Percentiles rank a stretch among this genome's conserved stretches.
phyloP scores from a whole-genome alignment of 1,140 invertebrate species.

The Ceratosolen fusciceps region DNA sequence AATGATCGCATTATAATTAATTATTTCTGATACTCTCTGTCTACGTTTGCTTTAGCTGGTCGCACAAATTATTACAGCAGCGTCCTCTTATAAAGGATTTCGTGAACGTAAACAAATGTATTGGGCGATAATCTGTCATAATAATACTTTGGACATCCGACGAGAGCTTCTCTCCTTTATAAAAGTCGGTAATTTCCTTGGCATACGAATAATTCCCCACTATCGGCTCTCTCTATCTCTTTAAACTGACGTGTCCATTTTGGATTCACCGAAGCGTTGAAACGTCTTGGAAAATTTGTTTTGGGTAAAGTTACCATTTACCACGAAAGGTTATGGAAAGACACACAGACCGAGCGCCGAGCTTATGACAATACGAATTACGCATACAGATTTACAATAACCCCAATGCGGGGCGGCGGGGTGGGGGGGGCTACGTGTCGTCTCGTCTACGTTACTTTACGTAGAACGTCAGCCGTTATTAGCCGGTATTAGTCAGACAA shows the following conservation, averaged over 20 bases:
- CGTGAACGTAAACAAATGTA: background rate
- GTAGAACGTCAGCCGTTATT: no score
- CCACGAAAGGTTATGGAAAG: background rate
- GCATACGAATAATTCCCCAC: no score
- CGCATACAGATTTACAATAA: background rate
- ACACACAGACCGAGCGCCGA: no score
- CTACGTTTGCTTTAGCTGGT: background rate
- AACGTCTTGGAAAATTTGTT: background rate
- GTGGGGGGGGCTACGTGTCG: no score
- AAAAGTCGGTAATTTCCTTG: background rate
- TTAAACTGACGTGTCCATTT: slow-evolving; percentile 40
- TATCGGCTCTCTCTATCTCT: no score
- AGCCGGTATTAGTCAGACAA: no score
- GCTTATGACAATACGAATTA: background rate
- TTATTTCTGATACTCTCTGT: background rate
- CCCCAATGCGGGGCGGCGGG: no score
- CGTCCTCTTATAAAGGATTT: no score
- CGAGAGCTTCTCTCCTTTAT: no score
- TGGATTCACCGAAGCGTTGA: slow-evolving; percentile 8
- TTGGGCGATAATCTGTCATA: background rate
- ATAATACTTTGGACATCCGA: background rate
- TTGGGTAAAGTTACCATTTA: slow-evolving; percentile 22
- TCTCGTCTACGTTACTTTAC: no score
- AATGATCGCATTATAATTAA: slow-evolving; percentile 57
- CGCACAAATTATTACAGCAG: background rate